Conservation (phyloP, 1,140 invertebrate genomes). For the Cyrtorhinus lividipennis region DNA sequence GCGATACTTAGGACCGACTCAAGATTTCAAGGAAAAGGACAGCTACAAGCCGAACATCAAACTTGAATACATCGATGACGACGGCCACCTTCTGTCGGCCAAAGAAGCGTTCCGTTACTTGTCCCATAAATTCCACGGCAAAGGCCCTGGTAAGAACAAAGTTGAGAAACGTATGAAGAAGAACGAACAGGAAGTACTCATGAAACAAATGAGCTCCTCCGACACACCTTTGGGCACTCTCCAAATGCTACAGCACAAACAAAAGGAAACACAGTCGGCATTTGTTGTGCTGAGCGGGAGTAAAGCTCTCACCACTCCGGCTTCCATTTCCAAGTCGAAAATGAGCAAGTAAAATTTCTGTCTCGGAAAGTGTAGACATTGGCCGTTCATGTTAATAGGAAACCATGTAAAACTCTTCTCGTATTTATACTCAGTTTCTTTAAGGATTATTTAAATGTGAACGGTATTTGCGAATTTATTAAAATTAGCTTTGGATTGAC, state of each 20-base stretch:
- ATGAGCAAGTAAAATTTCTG: not conserved
- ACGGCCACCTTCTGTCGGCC: slow-evolving; percentile 71
- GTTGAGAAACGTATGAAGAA: slow-evolving; percentile 94
- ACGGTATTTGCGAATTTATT: too few species aligned
- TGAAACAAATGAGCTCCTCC: slow-evolving; percentile 98
- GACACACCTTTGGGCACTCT: slow-evolving; percentile 93
- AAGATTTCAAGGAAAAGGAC: slow-evolving; percentile 89
- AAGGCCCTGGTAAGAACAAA: slow-evolving; percentile 98
- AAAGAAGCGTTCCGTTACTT: slow-evolving; percentile 94
- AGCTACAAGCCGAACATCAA: slow-evolving; percentile 90
- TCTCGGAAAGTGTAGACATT: too few species aligned
- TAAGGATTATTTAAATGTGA: too few species aligned
- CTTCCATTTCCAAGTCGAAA: slow-evolving; percentile 21
- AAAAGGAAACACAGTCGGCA: slow-evolving; percentile 88
- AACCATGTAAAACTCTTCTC: too few species aligned
- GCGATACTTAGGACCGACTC: slow-evolving; percentile 68
- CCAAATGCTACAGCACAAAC: slow-evolving; percentile 86
- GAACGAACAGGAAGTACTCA: slow-evolving; percentile 81
- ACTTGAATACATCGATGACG: slow-evolving; percentile 94
- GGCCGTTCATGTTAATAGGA: too few species aligned
- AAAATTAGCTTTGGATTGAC: too few species aligned
- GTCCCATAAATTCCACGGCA: slow-evolving; percentile 98
- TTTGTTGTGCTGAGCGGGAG: slow-evolving; percentile 88
- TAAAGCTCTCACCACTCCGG: slow-evolving; percentile 36
- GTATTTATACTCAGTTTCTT: too few species aligned